Base-by-base conservation (phyloP, 2,888 invertebrate genomes). In the Coenonympha glycerion region DNA sequence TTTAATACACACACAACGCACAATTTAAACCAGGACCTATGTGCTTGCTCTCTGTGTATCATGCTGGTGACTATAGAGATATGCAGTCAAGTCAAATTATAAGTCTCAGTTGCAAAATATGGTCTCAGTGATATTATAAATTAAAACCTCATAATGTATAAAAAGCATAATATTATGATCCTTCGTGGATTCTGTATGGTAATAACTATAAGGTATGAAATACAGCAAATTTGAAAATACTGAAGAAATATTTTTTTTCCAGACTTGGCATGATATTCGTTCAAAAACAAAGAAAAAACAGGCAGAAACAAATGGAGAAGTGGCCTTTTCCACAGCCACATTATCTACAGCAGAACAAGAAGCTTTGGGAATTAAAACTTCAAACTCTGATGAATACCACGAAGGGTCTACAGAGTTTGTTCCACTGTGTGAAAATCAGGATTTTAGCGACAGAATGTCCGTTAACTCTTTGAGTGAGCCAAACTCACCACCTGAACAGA, bases 191-290 rank as follows among this genome's bases (percentile, higher is more conserved):
- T n/a, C n/a, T n/a, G n/a, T n/a, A n/a, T n/a, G n/a, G n/a, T n/a
- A n/a, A n/a, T n/a, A n/a, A n/a, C n/a, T n/a, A n/a, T n/a, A n/a
- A n/a, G n/a, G n/a, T n/a, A n/a, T n/a, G n/a, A n/a, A n/a, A n/a
- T n/a, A n/a, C n/a, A n/a, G n/a, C n/a, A n/a, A n/a, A n/a, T n/a
- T n/a, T n/a, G n/a, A n/a, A n/a, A n/a, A n/a, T n/a, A n/a, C n/a
- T n/a, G n/a, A n/a, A n/a, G n/a, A n/a, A n/a, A n/a, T n/a, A 13
- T 3, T 11, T 30, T 30, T 3, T 8, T 31, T 77, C 51, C 72
- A 86, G 86, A 82, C 84, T 42, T 86, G 85, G 84, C 85, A 85
- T 63, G 86, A 86, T 61, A 65, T 85, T 22, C 70, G 73, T 26
- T 76, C 75, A 1, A 81, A 84, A 58, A 68, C 71, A 2, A 85